Percentiles rank a stretch among this genome's conserved stretches.
These are phyloP conservation scores for Microtus richardsoni DNA, from an alignment of 2,113 vertebrate genomes.

Conservation along the genomic window DNA sequence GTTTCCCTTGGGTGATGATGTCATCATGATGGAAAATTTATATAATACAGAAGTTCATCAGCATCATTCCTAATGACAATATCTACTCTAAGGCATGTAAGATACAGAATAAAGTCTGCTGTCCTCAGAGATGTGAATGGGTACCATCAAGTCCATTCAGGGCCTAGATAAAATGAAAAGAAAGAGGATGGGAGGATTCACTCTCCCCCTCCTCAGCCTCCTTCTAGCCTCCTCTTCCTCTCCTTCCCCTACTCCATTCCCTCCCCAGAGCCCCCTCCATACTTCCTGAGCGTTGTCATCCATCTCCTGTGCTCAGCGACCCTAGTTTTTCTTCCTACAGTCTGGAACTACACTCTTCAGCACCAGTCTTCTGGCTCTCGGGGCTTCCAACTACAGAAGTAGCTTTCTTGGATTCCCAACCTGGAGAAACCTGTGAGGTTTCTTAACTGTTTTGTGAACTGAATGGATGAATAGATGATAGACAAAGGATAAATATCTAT, in stretches of 20 bases:
- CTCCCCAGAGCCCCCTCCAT: neutral
- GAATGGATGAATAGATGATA: neutral
- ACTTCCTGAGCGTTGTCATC: neutral
- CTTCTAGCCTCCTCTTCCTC: neutral
- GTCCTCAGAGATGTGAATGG: neutral
- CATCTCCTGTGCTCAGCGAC: neutral
- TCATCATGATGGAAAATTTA: neutral
- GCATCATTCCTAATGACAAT: neutral
- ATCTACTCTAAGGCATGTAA: neutral
- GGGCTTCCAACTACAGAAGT: neutral
- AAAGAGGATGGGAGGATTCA: neutral
- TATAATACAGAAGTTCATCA: neutral
- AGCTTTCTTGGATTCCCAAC: neutral
- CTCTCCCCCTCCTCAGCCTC: neutral
- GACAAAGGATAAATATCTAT: neutral
- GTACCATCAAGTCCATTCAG: neutral
- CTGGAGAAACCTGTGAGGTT: neutral
- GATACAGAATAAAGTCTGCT: neutral
- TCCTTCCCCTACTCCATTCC: neutral
- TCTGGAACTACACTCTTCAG: neutral
- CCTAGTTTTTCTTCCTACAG: neutral
- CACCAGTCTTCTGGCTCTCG: neutral
- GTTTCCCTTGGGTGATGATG: neutral
- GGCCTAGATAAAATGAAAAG: neutral
- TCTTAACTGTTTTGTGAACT: neutral